phyloP scores from a whole-genome alignment of 2,888 invertebrate species.

The Drosophila atroscutellata region DNA sequence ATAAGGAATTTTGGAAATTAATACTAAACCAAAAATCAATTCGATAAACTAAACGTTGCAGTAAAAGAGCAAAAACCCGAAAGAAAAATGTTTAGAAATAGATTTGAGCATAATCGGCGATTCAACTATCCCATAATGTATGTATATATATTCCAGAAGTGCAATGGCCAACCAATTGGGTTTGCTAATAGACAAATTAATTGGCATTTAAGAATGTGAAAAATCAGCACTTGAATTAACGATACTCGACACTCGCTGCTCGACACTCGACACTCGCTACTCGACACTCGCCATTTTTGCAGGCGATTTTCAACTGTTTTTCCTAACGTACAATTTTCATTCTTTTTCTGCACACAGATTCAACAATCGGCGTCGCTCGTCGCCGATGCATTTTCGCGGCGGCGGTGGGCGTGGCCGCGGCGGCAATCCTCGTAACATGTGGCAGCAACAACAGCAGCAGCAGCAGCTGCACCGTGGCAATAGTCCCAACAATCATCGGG shows the following conservation, averaged over 20 bases:
- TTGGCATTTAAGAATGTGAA: neutral
- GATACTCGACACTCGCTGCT: neutral
- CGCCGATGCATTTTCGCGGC: slow-evolving; percentile 72
- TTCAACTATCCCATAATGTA: neutral
- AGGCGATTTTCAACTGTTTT: neutral
- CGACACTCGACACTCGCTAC: neutral
- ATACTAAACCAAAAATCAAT: neutral
- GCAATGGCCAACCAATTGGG: neutral
- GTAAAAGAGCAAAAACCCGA: neutral
- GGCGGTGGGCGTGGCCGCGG: slow-evolving; percentile 70
- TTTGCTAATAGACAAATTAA: neutral
- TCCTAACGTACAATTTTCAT: neutral
- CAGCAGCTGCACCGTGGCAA: slow-evolving; percentile 54
- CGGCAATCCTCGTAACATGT: slow-evolving; percentile 71
- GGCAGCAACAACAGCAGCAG: slow-evolving; percentile 56
- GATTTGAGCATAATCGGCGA: neutral
- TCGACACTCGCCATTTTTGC: neutral
- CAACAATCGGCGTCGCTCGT: slow-evolving; percentile 82
- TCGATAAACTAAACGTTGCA: neutral
- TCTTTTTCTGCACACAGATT: slow-evolving; percentile 65
- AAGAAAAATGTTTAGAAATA: neutral
- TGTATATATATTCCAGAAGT: neutral
- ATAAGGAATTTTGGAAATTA: neutral
- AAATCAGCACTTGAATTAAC: neutral
- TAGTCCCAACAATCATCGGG: slow-evolving; percentile 77